These are phyloP conservation scores for Lagenorhynchus albirostris DNA, from an alignment of 2,113 vertebrate species.

Conservation along the genomic window DNA sequence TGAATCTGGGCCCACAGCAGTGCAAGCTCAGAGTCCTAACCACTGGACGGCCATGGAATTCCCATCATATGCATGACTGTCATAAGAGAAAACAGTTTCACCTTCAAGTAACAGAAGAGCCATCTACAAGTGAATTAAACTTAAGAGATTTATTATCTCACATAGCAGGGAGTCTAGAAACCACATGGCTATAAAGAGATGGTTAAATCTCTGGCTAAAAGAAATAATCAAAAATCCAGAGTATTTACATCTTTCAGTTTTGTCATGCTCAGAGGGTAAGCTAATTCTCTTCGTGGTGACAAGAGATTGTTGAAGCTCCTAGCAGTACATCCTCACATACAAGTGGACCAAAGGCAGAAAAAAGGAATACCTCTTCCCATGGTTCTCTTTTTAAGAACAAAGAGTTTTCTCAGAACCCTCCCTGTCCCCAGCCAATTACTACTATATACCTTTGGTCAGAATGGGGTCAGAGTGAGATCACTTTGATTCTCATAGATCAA, in stretches of 20 bases:
- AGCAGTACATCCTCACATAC: not conserved
- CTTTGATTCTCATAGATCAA: not conserved
- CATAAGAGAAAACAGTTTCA: not conserved
- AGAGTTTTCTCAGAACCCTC: not conserved
- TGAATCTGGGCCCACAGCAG: not conserved
- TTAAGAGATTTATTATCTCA: not conserved
- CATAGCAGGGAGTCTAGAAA: not conserved
- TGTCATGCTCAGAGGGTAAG: not conserved
- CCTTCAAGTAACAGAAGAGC: not conserved
- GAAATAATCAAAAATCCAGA: not conserved
- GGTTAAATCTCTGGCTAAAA: not conserved
- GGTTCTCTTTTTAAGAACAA: not conserved
- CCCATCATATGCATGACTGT: not conserved
- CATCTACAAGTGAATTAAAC: not conserved
- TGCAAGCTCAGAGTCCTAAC: not conserved
- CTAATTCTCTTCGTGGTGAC: not conserved
- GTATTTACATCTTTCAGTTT: not conserved
- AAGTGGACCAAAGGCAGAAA: not conserved
- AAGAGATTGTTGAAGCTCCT: not conserved
- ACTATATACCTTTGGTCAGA: not conserved
- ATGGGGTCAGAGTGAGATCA: not conserved
- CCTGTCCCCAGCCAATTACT: not conserved
- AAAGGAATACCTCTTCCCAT: not conserved
- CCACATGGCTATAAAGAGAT: not conserved
- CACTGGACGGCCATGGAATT: too few species aligned